phyloP scores from a whole-genome alignment of 2,888 invertebrate species.

The Dastarcus helophoroides region DNA sequence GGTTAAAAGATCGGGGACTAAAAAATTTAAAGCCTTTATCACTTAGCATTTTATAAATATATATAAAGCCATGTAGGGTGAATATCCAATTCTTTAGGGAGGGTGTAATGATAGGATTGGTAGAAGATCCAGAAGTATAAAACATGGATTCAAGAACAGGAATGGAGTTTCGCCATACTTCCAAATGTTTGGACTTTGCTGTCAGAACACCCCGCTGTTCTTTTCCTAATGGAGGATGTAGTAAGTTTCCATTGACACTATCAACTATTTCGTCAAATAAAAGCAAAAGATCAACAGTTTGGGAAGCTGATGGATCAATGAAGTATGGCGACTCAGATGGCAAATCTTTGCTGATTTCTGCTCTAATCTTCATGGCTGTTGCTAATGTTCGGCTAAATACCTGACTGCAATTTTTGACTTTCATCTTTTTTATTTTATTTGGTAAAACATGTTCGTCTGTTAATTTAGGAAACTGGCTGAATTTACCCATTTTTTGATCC shows the following conservation, averaged over 20 bases:
- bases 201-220: slow-evolving; percentile 2
- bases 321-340: background rate
- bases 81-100: slow-evolving; percentile 2
- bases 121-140: too few species aligned
- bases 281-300: slow-evolving; percentile 1
- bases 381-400: slow-evolving; percentile 1
- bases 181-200: background rate
- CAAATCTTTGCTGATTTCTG: slow-evolving; percentile 1
- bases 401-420: slow-evolving; percentile 1
- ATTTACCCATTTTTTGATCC: too few species aligned
- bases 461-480: too few species aligned
- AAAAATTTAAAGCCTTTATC: slow-evolving; percentile 2
- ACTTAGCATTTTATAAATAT: slow-evolving; percentile 3
- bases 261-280: slow-evolving; percentile 3
- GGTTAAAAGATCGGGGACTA: slow-evolving; percentile 11
- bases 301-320: background rate
- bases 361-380: slow-evolving; percentile 1
- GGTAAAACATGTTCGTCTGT: slow-evolving; percentile 2
- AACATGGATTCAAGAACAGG: too few species aligned
- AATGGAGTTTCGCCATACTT: too few species aligned
- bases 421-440: slow-evolving; percentile 4
- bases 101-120: background rate
- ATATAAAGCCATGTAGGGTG: slow-evolving; percentile 2
- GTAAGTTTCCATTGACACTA: slow-evolving; percentile 4
- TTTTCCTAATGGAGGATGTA: background rate